Base-by-base conservation (phyloP, 2,797 vertebrate species). In the Anomalospiza imberbis region DNA sequence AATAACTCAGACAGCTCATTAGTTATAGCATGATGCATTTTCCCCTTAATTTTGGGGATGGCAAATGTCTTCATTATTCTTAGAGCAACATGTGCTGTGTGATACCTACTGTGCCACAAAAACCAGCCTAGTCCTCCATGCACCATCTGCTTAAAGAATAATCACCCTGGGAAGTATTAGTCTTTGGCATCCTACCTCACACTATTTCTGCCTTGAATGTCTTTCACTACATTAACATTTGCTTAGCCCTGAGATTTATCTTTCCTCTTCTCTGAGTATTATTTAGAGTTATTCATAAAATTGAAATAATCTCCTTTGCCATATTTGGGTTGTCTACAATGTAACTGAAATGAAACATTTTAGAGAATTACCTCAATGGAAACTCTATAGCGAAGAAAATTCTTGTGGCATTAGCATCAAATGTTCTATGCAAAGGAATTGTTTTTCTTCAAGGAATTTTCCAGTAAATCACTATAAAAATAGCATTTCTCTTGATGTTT, bases 1-100 rank as follows among this genome's bases (percentile, higher is more conserved):
- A 96, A 96, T 94, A 96, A 87, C 54, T 89, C 61, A 12, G 86
- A 94, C 65, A 93, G 80, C 48, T 95, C 79, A 71, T 95, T 96
- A 95, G 61, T 95, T 96, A 95, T 8, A 54, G 57, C 51, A 75
- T 3, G 2, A 85, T 68, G 36, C 17, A 36, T 87, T 93, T 93
- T 86, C 63, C 45, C 40, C 21, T 76, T 92, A 62, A 94, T 93
- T 94, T 92, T 32, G 44, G 68, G 26, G 16, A 81, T 93, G 67
- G 85, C 9, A 91, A 86, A 79, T 58, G 34, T 74, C 88, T 57
- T 94, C 42, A 83, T 93, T 73, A 93, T 68, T 95, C 77, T 83
- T 63, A 94, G 90, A 90, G 82, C 45, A 93, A 65, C n/a, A 57
- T 28, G 44, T 92, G 47, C 74, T 73, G 58, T 78, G 26, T 10